Conservation (phyloP, 2,888 invertebrate species). For the Polydesmus complanatus region DNA sequence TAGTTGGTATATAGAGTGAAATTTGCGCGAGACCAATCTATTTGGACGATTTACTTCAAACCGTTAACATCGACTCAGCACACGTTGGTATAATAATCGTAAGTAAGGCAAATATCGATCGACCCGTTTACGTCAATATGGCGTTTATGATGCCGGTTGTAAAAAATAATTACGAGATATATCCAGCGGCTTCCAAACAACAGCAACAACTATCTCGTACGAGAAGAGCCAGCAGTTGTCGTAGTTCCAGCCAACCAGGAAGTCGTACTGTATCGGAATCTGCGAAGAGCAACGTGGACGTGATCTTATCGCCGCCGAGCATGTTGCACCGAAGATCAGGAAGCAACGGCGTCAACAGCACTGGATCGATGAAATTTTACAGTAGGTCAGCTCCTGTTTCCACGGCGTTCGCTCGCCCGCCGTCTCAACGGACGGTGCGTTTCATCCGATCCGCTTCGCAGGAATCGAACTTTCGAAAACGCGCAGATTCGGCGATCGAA, state of each 20-base stretch:
- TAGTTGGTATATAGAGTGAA: too few relatives aligned
- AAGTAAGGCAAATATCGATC: not conserved
- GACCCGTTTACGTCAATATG: slow-evolving; percentile 40
- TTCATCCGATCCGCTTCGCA: slow-evolving; percentile 34
- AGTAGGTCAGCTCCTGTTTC: slow-evolving; percentile 18
- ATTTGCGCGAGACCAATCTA: too few relatives aligned
- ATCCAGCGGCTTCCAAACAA: slow-evolving; percentile 51
- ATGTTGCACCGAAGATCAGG: not conserved
- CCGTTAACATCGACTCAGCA: too few relatives aligned
- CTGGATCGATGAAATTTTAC: slow-evolving; percentile 34
- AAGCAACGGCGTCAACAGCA: not conserved
- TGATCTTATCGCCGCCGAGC: slow-evolving; percentile 42
- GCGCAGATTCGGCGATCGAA: slow-evolving; percentile 44
- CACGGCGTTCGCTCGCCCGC: slow-evolving; percentile 34
- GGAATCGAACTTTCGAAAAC: slow-evolving; percentile 39
- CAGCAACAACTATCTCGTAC: slow-evolving; percentile 37
- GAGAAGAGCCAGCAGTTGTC: slow-evolving; percentile 27
- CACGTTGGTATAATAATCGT: not conserved
- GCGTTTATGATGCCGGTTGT: slow-evolving; percentile 92
- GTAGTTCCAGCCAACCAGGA: not conserved
- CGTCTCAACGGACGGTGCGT: slow-evolving; percentile 19
- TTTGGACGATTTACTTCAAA: too few relatives aligned
- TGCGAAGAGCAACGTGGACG: slow-evolving; percentile 57
- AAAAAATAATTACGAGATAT: slow-evolving; percentile 86
- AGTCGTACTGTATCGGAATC: slow-evolving; percentile 48